Evolutionary conservation across 2,797 vertebrate genomes (phyloP).

Genomic region (Spondyliosoma cantharus): DNA sequence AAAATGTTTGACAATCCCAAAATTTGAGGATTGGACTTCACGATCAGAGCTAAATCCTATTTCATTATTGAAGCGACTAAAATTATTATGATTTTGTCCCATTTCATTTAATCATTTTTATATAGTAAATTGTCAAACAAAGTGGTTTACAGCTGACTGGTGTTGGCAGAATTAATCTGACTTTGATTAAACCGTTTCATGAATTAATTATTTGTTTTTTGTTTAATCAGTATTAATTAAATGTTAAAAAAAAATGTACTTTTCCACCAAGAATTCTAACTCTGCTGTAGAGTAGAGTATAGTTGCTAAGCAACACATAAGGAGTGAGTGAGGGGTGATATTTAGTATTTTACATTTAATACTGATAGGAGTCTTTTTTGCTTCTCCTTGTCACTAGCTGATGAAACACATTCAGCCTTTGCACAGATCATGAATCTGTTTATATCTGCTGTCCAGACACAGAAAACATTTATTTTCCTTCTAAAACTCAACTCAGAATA

Average conservation of each 20-base stretch:
- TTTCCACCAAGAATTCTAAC: constrained; percentile 1
- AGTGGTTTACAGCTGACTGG: not conserved
- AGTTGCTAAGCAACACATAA: constrained; percentile 65
- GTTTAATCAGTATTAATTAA: constrained; percentile 24
- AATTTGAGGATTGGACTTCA: constrained; percentile 2
- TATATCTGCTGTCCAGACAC: not conserved
- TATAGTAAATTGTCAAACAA: constrained; percentile 2
- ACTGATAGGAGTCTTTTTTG: constrained; percentile 25
- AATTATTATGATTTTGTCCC: constrained; percentile 7
- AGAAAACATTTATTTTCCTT: not conserved
- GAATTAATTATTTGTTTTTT: not conserved
- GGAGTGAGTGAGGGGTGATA: constrained; percentile 21
- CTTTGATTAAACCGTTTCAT: constrained; percentile 1
- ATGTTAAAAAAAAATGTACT: constrained; percentile 7
- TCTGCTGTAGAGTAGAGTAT: constrained; percentile 5
- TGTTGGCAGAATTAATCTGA: not conserved
- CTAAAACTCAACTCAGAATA: not conserved
- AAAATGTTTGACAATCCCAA: constrained; percentile 2
- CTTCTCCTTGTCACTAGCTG: not conserved
- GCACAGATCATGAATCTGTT: not conserved
- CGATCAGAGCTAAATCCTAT: not conserved
- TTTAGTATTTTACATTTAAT: constrained; percentile 45
- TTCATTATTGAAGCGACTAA: constrained; percentile 5
- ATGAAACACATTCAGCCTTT: constrained; percentile 5
- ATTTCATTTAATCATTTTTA: constrained; percentile 22